Evolutionary conservation across 2,113 vertebrate genomes (phyloP), one percentile per base, ranked within the genome.

Genomic region (Sapajus apella): DNA sequence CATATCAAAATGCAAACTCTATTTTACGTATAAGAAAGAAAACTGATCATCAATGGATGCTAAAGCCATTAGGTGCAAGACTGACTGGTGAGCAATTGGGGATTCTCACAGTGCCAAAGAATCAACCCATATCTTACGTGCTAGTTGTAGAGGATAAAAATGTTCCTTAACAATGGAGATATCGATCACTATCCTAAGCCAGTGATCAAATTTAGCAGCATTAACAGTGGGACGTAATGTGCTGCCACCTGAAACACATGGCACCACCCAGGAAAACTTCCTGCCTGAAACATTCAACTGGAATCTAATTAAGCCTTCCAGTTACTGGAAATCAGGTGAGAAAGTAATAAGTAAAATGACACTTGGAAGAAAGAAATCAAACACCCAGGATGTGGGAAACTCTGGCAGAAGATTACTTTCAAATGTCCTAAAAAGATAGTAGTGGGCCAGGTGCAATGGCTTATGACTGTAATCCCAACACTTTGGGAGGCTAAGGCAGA

Each of bases 1-100:
- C 52, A 40, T 32, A 75, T 40, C 32, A 50, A 58, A 86, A 85
- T 11, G 45, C 50, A 81, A 73, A 79, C 32, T 84, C 81, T 73
- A 91, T 76, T 89, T 95, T 93, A 90, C 52, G 37, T 40, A 27
- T 58, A 84, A 50, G 61, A 85, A 87, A 96, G 61, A 83, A 87
- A 70, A 2, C 27, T 66, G 76, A 66, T 66, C 11, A 50, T 56
- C 56, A 80, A 68, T 17, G 72, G 52, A 37, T 68, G 35, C 68
- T 91, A 43, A 84, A 89, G 73, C 18, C 76, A 61, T 17, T 8
- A 8, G 50, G 47, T 37, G 6, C 72, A 91, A 95, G 85, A 75
- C 0, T 56, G 61, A 61, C 0, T 56, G 80, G 89, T 21, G 40
- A 76, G 50, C 72, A 92, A 45, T 1, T 13, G 9, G 70, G 43